A percentile compares a stretch with the other conserved stretches of the same genome.
These are phyloP conservation scores for Hippoglossus stenolepis DNA, from an alignment of 2,113 vertebrate species.

Conservation along the genomic window DNA sequence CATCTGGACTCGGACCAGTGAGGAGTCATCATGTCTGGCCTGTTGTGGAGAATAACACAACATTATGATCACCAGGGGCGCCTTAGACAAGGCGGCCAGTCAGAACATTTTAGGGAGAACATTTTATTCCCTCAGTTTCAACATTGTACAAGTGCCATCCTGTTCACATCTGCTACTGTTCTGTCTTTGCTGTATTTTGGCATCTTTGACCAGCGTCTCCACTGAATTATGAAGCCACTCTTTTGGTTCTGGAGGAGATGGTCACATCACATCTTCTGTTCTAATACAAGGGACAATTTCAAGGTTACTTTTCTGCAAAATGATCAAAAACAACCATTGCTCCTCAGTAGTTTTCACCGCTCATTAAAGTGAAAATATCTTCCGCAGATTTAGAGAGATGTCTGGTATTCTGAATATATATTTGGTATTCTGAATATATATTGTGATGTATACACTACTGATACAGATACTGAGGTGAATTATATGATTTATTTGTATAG, in stretches of 20 bases:
- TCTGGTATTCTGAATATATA: slow-evolving; percentile 60
- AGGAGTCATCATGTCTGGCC: slow-evolving; percentile 23
- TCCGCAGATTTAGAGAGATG: slow-evolving; percentile 30
- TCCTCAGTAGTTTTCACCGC: not conserved
- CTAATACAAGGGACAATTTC: too few species aligned
- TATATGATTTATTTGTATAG: slow-evolving; percentile 62
- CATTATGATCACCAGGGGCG: not conserved
- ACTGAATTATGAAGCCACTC: slow-evolving; percentile 2
- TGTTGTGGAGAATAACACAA: slow-evolving; percentile 7
- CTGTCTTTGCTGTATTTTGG: too few species aligned
- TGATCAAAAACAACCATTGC: not conserved
- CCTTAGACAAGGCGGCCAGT: slow-evolving; percentile 15
- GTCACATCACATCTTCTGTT: not conserved
- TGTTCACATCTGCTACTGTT: too few species aligned
- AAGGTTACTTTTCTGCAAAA: slow-evolving; percentile 22
- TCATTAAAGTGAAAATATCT: slow-evolving; percentile 36
- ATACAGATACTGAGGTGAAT: slow-evolving; percentile 53
- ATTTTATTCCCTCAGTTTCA: too few species aligned
- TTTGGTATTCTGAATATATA: slow-evolving; percentile 67
- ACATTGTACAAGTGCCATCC: too few species aligned
- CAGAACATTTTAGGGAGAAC: not conserved
- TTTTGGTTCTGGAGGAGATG: slow-evolving; percentile 7
- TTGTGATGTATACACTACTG: slow-evolving; percentile 61
- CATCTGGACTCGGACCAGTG: slow-evolving; percentile 26
- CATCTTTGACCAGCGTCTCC: not conserved